These are phyloP conservation scores for Gandaritis pyraliata DNA, from an alignment of 2,888 invertebrate species.

Conservation along the genomic window DNA sequence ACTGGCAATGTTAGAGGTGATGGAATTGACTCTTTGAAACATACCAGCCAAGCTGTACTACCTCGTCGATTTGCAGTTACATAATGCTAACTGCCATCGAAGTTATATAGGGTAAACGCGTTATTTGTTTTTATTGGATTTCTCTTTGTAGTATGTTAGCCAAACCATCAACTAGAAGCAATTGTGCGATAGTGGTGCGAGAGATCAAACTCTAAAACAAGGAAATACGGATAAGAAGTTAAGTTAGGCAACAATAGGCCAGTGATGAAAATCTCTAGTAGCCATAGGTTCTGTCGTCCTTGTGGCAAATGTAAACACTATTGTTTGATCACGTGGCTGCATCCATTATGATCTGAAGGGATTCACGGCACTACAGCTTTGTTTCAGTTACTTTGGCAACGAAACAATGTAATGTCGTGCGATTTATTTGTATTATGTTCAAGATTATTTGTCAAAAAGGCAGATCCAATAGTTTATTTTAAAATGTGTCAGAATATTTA, in stretches of 20 bases:
- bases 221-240: conserved; percentile 33
- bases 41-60: conserved; percentile 21
- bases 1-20: too few species aligned
- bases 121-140: conserved; percentile 24
- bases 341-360: conserved; percentile 71
- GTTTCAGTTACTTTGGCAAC: conserved; percentile 48
- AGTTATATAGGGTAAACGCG: conserved; percentile 30
- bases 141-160: conserved; percentile 16
- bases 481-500: not conserved
- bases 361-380: conserved; percentile 61
- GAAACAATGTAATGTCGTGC: conserved; percentile 38
- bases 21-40: conserved; percentile 8
- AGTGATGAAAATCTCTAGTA: conserved; percentile 57
- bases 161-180: not conserved
- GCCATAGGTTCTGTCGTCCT: conserved; percentile 63
- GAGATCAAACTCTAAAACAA: not conserved
- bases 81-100: conserved; percentile 31
- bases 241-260: conserved; percentile 56
- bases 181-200: not conserved
- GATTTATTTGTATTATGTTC: conserved; percentile 16
- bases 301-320: conserved; percentile 75
- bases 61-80: conserved; percentile 20
- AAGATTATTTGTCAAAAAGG: conserved; percentile 15
- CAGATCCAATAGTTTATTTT: not conserved
- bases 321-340: conserved; percentile 78